Conservation (phyloP, 2,888 invertebrate species). For the Phlogophora meticulosa region DNA sequence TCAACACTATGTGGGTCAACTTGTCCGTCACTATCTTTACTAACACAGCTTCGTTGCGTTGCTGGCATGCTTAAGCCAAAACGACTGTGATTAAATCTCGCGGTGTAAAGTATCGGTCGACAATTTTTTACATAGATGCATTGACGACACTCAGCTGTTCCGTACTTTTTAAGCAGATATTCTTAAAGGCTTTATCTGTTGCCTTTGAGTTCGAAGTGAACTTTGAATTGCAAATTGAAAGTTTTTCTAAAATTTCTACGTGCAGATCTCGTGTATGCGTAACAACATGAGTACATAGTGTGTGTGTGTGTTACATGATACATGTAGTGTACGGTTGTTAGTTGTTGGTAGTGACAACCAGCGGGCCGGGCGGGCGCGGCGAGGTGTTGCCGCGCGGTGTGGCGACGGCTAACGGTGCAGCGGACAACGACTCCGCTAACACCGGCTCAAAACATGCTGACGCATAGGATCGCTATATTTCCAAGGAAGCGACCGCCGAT, state of each 20-base stretch:
- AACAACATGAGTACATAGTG: not conserved
- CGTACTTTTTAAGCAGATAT: not conserved
- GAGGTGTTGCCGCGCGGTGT: slow-evolving; percentile 65
- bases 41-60: slow-evolving; percentile 55
- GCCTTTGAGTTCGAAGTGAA: not conserved
- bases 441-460: slow-evolving; percentile 82
- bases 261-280: not conserved
- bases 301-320: not conserved
- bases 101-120: not conserved
- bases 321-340: slow-evolving; percentile 38
- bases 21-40: slow-evolving; percentile 68
- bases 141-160: not conserved
- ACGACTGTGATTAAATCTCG: not conserved
- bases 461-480: slow-evolving; percentile 78
- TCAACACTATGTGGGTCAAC: slow-evolving; percentile 81
- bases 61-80: slow-evolving; percentile 16
- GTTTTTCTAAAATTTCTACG: slow-evolving; percentile 9
- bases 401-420: slow-evolving; percentile 82
- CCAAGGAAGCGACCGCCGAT: slow-evolving; percentile 73
- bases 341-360: slow-evolving; percentile 53
- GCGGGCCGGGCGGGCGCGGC: slow-evolving; percentile 38
- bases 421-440: slow-evolving; percentile 86
- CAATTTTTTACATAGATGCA: not conserved
- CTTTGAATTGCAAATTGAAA: not conserved
- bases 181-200: not conserved